phyloP scores from a whole-genome alignment of 64 coral and sea anemone species.

The Stylophora pistillata region DNA sequence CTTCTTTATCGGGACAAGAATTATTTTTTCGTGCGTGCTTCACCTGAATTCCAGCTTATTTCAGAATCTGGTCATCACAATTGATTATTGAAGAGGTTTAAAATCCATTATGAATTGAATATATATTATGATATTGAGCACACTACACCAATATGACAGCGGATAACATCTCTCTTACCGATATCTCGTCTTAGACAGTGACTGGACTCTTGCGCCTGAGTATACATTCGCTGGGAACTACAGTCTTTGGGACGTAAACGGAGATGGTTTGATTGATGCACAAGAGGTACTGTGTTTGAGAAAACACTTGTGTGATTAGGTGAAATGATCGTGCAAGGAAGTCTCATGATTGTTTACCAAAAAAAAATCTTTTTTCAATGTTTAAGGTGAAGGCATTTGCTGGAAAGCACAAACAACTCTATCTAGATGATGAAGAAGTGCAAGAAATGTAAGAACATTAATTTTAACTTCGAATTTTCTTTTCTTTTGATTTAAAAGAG shows the following conservation, averaged over 20 bases:
- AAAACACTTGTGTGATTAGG: background rate
- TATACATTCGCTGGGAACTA: slow-evolving; percentile 46
- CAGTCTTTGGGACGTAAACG: slow-evolving; percentile 63
- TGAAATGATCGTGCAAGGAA: background rate
- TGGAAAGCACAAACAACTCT: slow-evolving; percentile 39
- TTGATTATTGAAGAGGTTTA: no score
- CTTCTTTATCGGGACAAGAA: no score
- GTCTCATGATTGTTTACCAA: background rate
- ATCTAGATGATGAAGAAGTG: slow-evolving; percentile 51
- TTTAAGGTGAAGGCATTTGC: slow-evolving; percentile 27
- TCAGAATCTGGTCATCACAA: no score
- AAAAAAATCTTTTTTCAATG: background rate
- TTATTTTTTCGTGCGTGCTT: no score
- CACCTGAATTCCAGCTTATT: no score
- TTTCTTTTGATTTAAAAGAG: no score
- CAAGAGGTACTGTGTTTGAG: slow-evolving; percentile 35
- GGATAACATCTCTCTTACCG: no score
- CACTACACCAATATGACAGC: no score
- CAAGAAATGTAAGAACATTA: slow-evolving; percentile 50
- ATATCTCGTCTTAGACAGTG: background rate
- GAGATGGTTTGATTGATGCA: slow-evolving; percentile 36
- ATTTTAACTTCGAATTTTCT: no score
- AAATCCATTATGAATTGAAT: no score
- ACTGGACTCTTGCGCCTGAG: slow-evolving; percentile 36
- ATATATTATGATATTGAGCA: no score